Evolutionary conservation across 1,140 invertebrate species (phyloP).

Genomic region (Antheraea mylitta): DNA sequence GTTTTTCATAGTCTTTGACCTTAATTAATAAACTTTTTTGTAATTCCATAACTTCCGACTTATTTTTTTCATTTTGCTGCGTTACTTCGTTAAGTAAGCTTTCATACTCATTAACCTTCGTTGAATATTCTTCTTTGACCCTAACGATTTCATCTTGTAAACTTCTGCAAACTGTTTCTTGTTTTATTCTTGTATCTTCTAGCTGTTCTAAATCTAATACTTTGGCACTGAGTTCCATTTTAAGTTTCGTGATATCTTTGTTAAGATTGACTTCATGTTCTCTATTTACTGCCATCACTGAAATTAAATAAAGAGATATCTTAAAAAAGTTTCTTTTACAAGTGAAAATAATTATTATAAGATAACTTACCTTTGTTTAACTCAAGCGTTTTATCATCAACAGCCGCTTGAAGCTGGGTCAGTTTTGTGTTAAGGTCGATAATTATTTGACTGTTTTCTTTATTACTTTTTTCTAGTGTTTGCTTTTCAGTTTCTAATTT

Average conservation of each 20-base stretch:
- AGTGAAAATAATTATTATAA: not conserved
- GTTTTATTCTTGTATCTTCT: conserved; percentile 71
- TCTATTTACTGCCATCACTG: conserved; percentile 67
- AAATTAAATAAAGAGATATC: conserved; percentile 33
- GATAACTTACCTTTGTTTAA: conserved; percentile 66
- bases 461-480: conserved; percentile 69
- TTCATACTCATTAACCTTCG: conserved; percentile 73
- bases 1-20: conserved; percentile 66
- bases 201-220: conserved; percentile 75
- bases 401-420: conserved; percentile 67
- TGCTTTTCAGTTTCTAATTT: conserved; percentile 73
- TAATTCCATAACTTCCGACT: conserved; percentile 64
- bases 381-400: conserved; percentile 74
- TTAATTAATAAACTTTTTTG: conserved; percentile 61
- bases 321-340: not conserved
- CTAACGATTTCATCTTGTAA: conserved; percentile 63
- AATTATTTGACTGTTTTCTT: conserved; percentile 71
- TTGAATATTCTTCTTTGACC: conserved; percentile 60
- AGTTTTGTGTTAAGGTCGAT: conserved; percentile 71
- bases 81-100: conserved; percentile 63
- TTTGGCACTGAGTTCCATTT: conserved; percentile 80
- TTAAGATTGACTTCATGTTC: conserved; percentile 74
- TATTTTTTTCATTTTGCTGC: conserved; percentile 65
- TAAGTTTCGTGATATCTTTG: conserved; percentile 79
- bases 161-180: conserved; percentile 67